Evolutionary conservation across 2,888 invertebrate genomes (phyloP).

Genomic region (Brachylomia viminalis): DNA sequence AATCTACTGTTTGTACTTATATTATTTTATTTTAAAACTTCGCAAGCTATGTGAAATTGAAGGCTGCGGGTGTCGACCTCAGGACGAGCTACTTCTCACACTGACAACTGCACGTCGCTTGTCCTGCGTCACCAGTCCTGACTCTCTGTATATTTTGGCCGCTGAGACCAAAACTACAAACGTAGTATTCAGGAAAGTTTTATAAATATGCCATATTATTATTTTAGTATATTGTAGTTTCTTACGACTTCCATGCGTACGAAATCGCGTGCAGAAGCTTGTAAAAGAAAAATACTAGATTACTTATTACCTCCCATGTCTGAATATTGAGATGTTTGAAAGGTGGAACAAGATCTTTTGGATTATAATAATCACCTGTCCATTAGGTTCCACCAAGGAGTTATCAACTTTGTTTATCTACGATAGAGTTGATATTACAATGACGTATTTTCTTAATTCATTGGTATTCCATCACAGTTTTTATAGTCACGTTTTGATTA

Average conservation of each 20-base stretch:
- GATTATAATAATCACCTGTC: constrained; percentile 48
- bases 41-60: too few relatives aligned
- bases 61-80: too few relatives aligned
- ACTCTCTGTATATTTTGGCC: not conserved
- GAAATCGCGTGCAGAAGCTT: not conserved
- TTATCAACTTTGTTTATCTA: not conserved
- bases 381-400: constrained; percentile 9
- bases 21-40: too few relatives aligned
- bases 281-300: constrained; percentile 18
- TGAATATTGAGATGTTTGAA: constrained; percentile 36
- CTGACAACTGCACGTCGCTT: too few relatives aligned
- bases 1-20: too few relatives aligned
- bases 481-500: constrained; percentile 77
- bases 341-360: constrained; percentile 54
- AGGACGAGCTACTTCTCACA: too few relatives aligned
- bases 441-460: constrained; percentile 62
- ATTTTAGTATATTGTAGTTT: not conserved
- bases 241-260: not conserved
- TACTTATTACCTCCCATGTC: constrained; percentile 37
- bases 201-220: not conserved
- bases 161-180: not conserved
- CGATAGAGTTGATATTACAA: constrained; percentile 33
- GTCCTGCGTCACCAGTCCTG: too few relatives aligned
- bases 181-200: not conserved
- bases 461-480: constrained; percentile 76